Percentiles rank a stretch among this genome's conserved stretches.
These are phyloP conservation scores for Pedicia rivosa DNA, from an alignment of 2,888 invertebrate species.

Conservation along the genomic window DNA sequence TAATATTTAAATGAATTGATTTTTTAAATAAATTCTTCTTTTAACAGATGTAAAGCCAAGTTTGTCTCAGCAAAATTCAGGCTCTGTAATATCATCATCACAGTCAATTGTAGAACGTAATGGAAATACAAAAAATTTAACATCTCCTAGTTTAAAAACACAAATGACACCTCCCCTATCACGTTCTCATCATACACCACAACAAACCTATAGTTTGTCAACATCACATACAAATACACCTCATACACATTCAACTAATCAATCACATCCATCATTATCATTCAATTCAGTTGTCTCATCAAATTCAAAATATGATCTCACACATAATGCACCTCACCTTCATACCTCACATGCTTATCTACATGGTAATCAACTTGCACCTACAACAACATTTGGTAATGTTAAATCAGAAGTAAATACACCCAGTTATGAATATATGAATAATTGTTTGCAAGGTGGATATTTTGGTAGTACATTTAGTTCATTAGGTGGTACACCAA, in stretches of 20 bases:
- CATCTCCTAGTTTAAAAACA: constrained; percentile 3
- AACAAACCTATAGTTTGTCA: constrained; percentile 5
- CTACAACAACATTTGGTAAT: constrained; percentile 7
- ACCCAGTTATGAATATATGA: constrained; percentile 26
- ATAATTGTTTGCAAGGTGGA: constrained; percentile 21
- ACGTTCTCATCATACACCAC: not conserved
- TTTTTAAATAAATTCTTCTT: not conserved
- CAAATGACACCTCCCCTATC: not conserved
- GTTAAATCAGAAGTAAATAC: constrained; percentile 10
- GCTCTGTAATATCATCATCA: not conserved
- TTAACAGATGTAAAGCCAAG: constrained; percentile 25
- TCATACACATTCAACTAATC: constrained; percentile 3
- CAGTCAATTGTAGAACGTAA: constrained; percentile 5
- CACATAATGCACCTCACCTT: constrained; percentile 13
- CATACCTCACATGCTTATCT: constrained; percentile 21
- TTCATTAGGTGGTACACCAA: constrained; percentile 21
- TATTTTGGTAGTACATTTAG: constrained; percentile 30
- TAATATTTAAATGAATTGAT: not conserved
- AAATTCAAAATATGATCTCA: constrained; percentile 2
- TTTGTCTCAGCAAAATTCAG: constrained; percentile 9
- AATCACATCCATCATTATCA: too few relatives aligned
- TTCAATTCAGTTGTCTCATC: too few relatives aligned
- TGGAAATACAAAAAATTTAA: constrained; percentile 5
- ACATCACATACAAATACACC: constrained; percentile 14
- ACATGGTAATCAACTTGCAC: constrained; percentile 2